These are phyloP conservation scores for Formica exsecta DNA, from an alignment of 1,140 invertebrate genomes.

Conservation along the genomic window DNA sequence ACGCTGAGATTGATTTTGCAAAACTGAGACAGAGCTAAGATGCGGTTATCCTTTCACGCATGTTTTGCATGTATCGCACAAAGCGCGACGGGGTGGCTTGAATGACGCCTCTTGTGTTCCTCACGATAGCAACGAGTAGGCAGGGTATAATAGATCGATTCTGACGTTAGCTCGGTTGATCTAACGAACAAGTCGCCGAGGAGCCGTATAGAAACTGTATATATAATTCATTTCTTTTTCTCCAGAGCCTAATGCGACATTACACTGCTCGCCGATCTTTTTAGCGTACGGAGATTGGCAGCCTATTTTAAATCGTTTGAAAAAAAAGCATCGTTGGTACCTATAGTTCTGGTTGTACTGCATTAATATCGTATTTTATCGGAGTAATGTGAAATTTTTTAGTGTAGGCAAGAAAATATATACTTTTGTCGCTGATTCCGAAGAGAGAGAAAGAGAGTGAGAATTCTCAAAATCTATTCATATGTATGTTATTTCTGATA, in stretches of 20 bases:
- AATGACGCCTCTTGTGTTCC: slow-evolving; percentile 51
- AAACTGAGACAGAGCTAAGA: slow-evolving; percentile 86
- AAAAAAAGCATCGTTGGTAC: slow-evolving; percentile 44
- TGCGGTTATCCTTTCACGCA: not conserved
- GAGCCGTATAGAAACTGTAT: slow-evolving; percentile 44
- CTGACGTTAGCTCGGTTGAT: slow-evolving; percentile 66
- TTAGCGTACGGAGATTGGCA: slow-evolving; percentile 39
- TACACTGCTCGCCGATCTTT: slow-evolving; percentile 45
- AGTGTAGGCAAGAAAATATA: slow-evolving; percentile 15
- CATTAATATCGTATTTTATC: slow-evolving; percentile 63
- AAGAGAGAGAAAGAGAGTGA: not conserved
- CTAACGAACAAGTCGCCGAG: slow-evolving; percentile 28
- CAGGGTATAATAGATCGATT: slow-evolving; percentile 63
- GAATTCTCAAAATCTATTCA: slow-evolving; percentile 22
- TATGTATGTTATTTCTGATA: slow-evolving; percentile 13
- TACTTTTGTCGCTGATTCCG: slow-evolving; percentile 33
- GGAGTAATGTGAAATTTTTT: slow-evolving; percentile 39
- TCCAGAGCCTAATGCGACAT: slow-evolving; percentile 13
- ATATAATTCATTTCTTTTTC: slow-evolving; percentile 65
- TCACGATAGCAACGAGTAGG: slow-evolving; percentile 38
- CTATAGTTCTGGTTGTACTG: slow-evolving; percentile 63
- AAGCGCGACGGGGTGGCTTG: slow-evolving; percentile 30
- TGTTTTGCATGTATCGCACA: slow-evolving; percentile 6
- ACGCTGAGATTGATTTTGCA: slow-evolving; percentile 91
- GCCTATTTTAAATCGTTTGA: slow-evolving; percentile 48